phyloP scores from a whole-genome alignment of 1,140 invertebrate genomes.

The Microplitis mediator region DNA sequence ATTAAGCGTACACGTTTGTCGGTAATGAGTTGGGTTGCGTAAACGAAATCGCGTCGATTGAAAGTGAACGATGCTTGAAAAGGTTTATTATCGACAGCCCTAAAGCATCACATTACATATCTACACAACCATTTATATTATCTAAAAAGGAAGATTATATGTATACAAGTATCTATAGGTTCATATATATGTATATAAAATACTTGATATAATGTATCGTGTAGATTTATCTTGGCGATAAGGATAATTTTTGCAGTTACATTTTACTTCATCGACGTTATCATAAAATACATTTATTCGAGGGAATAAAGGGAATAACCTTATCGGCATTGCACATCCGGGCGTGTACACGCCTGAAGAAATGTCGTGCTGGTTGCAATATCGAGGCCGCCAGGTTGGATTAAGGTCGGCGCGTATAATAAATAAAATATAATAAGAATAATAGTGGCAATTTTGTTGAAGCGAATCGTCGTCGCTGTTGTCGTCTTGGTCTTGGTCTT shows the following conservation, averaged over 20 bases:
- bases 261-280: neutral
- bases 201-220: too few species aligned
- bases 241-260: neutral
- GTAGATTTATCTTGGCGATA: neutral
- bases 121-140: too few species aligned
- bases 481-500: too few species aligned
- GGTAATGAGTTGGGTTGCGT: conserved; percentile 21
- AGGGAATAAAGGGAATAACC: conserved; percentile 19
- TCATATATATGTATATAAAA: too few species aligned
- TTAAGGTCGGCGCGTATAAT: conserved; percentile 36
- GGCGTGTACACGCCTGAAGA: conserved; percentile 4
- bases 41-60: too few species aligned
- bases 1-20: conserved; percentile 37
- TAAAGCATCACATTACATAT: too few species aligned
- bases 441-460: conserved; percentile 47
- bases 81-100: too few species aligned
- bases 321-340: conserved; percentile 21
- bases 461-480: conserved; percentile 22
- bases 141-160: too few species aligned
- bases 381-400: conserved; percentile 35
- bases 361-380: conserved; percentile 15
- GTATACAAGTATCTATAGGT: too few species aligned
- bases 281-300: conserved; percentile 22
- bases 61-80: too few species aligned
- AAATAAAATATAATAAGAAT: conserved; percentile 43